Base-by-base conservation (phyloP, 2,113 vertebrate genomes). In the Nothoprocta perdicaria region DNA sequence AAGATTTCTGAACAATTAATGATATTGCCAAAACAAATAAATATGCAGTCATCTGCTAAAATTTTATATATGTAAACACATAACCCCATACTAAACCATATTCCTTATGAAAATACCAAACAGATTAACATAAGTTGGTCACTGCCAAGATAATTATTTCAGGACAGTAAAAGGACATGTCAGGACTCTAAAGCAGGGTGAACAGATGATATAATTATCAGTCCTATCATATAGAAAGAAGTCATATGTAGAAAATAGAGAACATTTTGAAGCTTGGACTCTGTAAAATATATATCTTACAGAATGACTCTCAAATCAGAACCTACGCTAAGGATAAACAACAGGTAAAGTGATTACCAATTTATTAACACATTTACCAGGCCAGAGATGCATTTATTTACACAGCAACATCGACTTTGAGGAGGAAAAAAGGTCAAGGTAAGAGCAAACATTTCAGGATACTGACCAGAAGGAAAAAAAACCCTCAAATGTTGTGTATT, bases 1-100 rank as follows among this genome's bases (percentile, higher is more conserved):
- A 88, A 90, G 63, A 74, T 60, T 90, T 84, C 61, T 33, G 60
- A 92, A 74, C 3, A 0, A 95, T 82, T 90, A 88, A 82, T 55
- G 50, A 77, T 80, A 60, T 12, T 94, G 84, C 84, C 86, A 94
- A 92, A 82, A 81, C 48, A 94, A 95, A 95, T 84, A 91, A 80
- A 94, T 35, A 79, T 6, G 13, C 0, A 23, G 60, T 87, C 67
- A 77, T 92, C 81, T 82, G 71, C 78, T 74, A 87, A 92, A 82
- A 82, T 29, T 41, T 68, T 57, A 66, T 50, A 73, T 53, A 86
- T 73, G 67, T 43, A 81, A 92, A 76, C 53, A 82, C 15, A 73
- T 38, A 88, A 81, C 33, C 75, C 60, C 67, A 88, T 89, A 60
- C 4, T 57, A 67, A 92, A 95, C 53, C 35, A 88, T 48, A 82